phyloP scores from a whole-genome alignment of 2,113 vertebrate species.

The Polypterus senegalus region DNA sequence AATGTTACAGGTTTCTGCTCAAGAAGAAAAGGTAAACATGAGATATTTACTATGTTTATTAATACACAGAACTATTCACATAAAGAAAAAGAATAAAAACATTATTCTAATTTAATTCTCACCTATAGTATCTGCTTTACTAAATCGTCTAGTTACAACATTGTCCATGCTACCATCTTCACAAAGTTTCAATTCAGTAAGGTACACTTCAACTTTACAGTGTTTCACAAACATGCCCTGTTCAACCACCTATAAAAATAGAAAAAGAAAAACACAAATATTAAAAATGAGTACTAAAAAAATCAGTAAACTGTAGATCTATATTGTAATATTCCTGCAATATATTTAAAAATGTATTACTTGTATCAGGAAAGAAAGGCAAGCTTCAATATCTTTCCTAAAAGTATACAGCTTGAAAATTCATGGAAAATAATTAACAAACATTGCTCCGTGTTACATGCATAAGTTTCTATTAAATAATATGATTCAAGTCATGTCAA shows the following conservation, averaged over 20 bases:
- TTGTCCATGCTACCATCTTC: conserved; percentile 94
- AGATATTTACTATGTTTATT: too few species aligned
- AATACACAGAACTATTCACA: not conserved
- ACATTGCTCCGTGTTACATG: too few species aligned
- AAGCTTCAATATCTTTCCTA: too few species aligned
- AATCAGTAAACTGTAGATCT: not conserved
- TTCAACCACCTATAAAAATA: conserved; percentile 73
- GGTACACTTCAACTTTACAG: conserved; percentile 97
- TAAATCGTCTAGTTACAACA: conserved; percentile 86
- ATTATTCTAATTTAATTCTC: conserved; percentile 18
- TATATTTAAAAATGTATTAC: too few species aligned
- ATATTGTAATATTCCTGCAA: not conserved
- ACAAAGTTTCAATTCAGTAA: conserved; percentile 93
- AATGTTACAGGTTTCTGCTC: too few species aligned
- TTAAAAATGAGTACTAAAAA: not conserved
- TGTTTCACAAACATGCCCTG: conserved; percentile 99
- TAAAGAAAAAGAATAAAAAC: conserved; percentile 19
- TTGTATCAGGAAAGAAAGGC: too few species aligned
- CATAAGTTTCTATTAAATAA: too few species aligned
- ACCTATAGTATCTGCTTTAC: conserved; percentile 98
- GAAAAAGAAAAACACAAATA: conserved; percentile 1
- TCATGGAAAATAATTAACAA: too few species aligned
- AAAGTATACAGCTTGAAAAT: too few species aligned
- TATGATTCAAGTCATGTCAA: too few species aligned
- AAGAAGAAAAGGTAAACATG: too few species aligned